phyloP scores from a whole-genome alignment of 2,888 invertebrate species.

The Frankliniella fusca region DNA sequence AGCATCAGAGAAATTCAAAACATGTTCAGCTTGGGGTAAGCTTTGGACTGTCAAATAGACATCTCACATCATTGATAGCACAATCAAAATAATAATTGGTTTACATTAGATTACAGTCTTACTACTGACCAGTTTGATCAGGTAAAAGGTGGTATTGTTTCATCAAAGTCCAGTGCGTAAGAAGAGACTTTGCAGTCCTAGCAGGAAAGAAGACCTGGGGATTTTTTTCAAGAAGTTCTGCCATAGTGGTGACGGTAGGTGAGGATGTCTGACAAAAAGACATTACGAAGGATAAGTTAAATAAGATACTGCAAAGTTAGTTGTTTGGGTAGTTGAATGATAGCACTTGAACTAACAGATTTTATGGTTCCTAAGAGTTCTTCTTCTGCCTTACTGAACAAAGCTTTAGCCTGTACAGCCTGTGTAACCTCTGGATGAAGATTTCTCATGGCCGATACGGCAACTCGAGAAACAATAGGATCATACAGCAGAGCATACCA shows the following conservation, averaged over 20 bases:
- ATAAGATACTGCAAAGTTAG: background rate
- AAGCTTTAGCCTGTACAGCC: slow-evolving; percentile 78
- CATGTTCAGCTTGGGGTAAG: slow-evolving; percentile 52
- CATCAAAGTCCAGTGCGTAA: slow-evolving; percentile 87
- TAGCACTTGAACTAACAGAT: slow-evolving; percentile 56
- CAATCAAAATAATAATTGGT: slow-evolving; percentile 20
- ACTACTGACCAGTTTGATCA: slow-evolving; percentile 68
- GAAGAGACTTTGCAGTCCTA: slow-evolving; percentile 77
- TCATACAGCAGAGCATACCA: slow-evolving; percentile 96
- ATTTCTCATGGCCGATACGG: slow-evolving; percentile 88
- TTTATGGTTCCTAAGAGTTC: slow-evolving; percentile 74
- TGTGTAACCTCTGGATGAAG: slow-evolving; percentile 86
- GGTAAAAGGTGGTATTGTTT: slow-evolving; percentile 87
- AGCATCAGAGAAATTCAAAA: slow-evolving; percentile 81
- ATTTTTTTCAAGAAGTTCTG: slow-evolving; percentile 76
- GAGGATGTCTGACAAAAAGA: slow-evolving; percentile 57
- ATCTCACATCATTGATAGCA: slow-evolving; percentile 27
- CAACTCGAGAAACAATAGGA: slow-evolving; percentile 86
- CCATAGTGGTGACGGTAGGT: slow-evolving; percentile 73
- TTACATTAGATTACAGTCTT: background rate
- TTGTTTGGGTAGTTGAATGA: slow-evolving; percentile 29
- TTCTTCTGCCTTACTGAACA: slow-evolving; percentile 88
- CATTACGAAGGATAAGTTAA: background rate
- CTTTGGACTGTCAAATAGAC: slow-evolving; percentile 35
- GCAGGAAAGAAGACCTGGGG: slow-evolving; percentile 82